Conservation (phyloP, 2,113 vertebrate species). For the Isichthys henryi region DNA sequence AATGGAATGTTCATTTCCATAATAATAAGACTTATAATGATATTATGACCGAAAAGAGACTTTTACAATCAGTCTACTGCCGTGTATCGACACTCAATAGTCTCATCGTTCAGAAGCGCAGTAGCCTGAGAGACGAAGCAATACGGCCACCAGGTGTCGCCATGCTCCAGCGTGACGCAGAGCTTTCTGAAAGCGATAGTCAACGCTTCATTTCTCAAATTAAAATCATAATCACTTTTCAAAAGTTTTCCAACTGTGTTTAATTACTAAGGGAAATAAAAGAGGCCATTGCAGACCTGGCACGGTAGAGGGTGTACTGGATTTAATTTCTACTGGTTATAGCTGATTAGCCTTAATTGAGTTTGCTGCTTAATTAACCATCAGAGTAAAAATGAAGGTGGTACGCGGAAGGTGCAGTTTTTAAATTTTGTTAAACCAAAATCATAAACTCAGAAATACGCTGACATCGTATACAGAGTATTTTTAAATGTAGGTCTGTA, state of each 20-base stretch:
- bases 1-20: not conserved
- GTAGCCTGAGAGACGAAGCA: not conserved
- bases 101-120: not conserved
- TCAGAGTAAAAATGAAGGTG: not conserved
- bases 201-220: not conserved
- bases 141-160: constrained; percentile 8
- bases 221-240: not conserved
- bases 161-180: not conserved
- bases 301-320: not conserved
- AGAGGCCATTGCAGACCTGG: not conserved
- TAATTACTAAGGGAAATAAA: not conserved
- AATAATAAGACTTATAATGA: not conserved
- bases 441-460: not conserved
- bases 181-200: not conserved
- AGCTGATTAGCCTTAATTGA: not conserved
- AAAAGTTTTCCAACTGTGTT: not conserved
- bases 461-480: not conserved
- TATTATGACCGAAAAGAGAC: not conserved
- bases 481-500: not conserved
- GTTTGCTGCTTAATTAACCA: not conserved
- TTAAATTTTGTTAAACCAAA: not conserved
- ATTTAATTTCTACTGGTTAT: not conserved
- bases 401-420: not conserved
- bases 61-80: not conserved
- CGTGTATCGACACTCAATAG: too few relatives aligned